A percentile compares a stretch with the other conserved stretches of the same genome.
Evolutionary conservation across 2,888 invertebrate species (phyloP).

Genomic region (Pecten maximus): DNA sequence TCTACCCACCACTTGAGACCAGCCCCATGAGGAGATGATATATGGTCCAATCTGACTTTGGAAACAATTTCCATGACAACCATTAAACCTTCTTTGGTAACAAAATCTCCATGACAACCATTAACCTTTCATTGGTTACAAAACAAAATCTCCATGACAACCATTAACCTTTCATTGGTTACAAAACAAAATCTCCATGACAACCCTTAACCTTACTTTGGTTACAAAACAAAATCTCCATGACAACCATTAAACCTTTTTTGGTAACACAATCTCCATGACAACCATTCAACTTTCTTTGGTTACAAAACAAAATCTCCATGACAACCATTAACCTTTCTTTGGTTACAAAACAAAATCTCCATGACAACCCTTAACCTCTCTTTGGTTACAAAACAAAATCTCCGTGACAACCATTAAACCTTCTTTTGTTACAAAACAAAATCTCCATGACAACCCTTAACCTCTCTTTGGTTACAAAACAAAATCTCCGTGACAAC

Average conservation of each 20-base stretch:
- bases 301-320: neutral
- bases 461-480: neutral
- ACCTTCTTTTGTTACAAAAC: neutral
- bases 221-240: neutral
- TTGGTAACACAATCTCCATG: neutral
- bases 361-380: neutral
- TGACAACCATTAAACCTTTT: neutral
- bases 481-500: neutral
- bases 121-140: neutral
- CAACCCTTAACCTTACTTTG: neutral
- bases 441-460: neutral
- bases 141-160: neutral
- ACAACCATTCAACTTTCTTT: neutral
- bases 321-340: neutral
- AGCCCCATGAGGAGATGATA: slow-evolving; percentile 66
- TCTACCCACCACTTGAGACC: slow-evolving; percentile 80
- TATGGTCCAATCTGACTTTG: neutral
- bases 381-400: too few species aligned
- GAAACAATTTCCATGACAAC: neutral
- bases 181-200: neutral
- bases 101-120: neutral
- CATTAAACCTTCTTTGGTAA: neutral
- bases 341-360: neutral
- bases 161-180: neutral
- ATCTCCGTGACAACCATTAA: neutral